Percentiles rank a stretch among this genome's conserved stretches.
Evolutionary conservation across 2,797 vertebrate genomes (phyloP).

Genomic region (Natrix natrix): DNA sequence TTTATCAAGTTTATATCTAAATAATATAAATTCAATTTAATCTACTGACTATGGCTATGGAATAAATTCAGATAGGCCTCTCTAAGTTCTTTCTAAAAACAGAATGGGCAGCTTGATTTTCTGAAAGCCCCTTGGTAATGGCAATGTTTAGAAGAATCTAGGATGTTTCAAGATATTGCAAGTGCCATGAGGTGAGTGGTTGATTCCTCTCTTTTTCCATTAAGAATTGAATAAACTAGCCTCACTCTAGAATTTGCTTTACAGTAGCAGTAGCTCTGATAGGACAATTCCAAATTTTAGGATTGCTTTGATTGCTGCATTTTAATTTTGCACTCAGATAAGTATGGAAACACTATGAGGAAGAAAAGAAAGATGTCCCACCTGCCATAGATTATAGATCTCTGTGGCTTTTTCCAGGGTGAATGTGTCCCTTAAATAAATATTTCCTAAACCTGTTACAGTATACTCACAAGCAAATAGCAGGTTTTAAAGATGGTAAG

Average conservation of each 20-base stretch:
- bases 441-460: not conserved
- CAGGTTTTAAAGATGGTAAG: not conserved
- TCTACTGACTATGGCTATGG: not conserved
- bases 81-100: not conserved
- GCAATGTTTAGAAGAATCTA: not conserved
- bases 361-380: not conserved
- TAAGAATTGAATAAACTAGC: not conserved
- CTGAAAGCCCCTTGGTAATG: not conserved
- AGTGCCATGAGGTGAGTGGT: not conserved
- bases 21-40: not conserved
- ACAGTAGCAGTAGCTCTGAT: not conserved
- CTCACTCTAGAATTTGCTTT: not conserved
- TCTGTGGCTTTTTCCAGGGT: not conserved
- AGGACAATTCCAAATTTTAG: not conserved
- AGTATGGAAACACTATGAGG: not conserved
- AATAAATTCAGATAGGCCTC: not conserved
- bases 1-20: not conserved
- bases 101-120: not conserved
- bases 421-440: not conserved
- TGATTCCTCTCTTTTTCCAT: not conserved
- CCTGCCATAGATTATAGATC: not conserved
- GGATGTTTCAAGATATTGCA: not conserved
- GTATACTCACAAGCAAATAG: not conserved
- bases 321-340: not conserved
- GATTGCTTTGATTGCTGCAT: not conserved